Evolutionary conservation across 2,797 vertebrate species (phyloP), one percentile per base, ranked within the genome.

Genomic region (Oryzias sinensis): DNA sequence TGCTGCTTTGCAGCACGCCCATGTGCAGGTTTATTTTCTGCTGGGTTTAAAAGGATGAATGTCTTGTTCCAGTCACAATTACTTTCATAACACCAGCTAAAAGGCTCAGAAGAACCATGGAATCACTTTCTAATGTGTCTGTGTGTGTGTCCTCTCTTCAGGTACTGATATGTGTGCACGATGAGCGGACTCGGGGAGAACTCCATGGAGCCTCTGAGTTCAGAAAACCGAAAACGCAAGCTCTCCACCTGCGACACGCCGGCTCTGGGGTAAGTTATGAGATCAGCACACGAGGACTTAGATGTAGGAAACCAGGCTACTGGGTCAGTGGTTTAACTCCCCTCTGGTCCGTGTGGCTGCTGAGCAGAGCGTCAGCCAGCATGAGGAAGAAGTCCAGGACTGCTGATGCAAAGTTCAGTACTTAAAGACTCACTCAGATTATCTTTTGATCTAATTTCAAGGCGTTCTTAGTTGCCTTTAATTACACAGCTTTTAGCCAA

Each of bases 121-220:
- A 76, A 72, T 70, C 63, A 49, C 42, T 24, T 15, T 43, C 49
- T 53, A 53, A 59, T 49, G 27, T 25, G 40, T 40, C 49, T 64
- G 4, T 56, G 22, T 54, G 14, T 63, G 44, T 49, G 37, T 49
- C 17, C 61, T 56, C 54, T 41, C 64, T 75, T 65, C 87, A 97
- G 96, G 90, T 93, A 91, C 94, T 94, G 90, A 93, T 95, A 93
- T 88, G 56, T 87, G 83, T 74, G 80, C 87, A 94, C 74, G 55
- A 97, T 97, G 96, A 97, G 94, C 52, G 94, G 94, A 83, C 80
- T 95, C 89, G 94, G 96, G 91, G 95, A 97, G 79, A 95, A 91
- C 85, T 92, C 94, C 88, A 93, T 96, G 92, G 95, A 96, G 77
- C 91, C 91, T 56, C 84, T 95, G 90, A 90, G 92, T 78, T 90